Evolutionary conservation across 64 coral and sea anemone species (phyloP), one percentile per base, ranked within the genome.

Genomic region (Pachyseris speciosa): DNA sequence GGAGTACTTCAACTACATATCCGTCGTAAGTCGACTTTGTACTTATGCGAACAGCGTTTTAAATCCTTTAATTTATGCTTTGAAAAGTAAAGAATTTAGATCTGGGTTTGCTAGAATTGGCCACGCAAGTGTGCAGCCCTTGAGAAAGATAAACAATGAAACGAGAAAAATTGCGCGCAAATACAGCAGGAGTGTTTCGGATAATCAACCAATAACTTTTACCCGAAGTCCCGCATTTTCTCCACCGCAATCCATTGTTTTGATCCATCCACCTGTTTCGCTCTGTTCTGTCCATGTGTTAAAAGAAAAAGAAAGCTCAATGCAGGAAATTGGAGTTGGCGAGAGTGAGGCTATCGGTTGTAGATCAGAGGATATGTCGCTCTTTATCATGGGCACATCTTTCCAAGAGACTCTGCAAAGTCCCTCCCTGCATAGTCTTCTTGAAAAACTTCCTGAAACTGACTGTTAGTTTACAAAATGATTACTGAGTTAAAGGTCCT

Each of bases 21-120:
- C 91, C 20, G 89, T 93, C 0, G 45, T 96, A 0, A 77, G 94
- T 43, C 85, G 94, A 41, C 76, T 96, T 3, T 93, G 92, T 31
- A 96, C 94, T 1, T 96, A 96, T 27, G 81, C 94, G 2, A 96
- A 96, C 61, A 93, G 90, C 44, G 94, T 96, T 19, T 81, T 74
- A 43, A 96, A 96, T 41, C 94, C 94, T 1, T 84, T 96, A 2
- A 96, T 96, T n/a, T 96, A 96, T 17, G 91, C 90, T 60, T 27
- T 91, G 47, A 83, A 91, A 61, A 91, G 89, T 24, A 91, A 84
- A 43, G 89, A 91, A 19, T 91, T 91, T n/a, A 79, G 89, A 22
- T 65, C 59, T 13, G 89, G 89, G 0, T 91, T 72, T 88, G 74
- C 86, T 41, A 37, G 41, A 84, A 43, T 68, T 87, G 79, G 91